Percentiles rank a stretch among this genome's conserved stretches.
phyloP scores from a whole-genome alignment of 2,888 invertebrate genomes.

The Stenichneumon culpator region DNA sequence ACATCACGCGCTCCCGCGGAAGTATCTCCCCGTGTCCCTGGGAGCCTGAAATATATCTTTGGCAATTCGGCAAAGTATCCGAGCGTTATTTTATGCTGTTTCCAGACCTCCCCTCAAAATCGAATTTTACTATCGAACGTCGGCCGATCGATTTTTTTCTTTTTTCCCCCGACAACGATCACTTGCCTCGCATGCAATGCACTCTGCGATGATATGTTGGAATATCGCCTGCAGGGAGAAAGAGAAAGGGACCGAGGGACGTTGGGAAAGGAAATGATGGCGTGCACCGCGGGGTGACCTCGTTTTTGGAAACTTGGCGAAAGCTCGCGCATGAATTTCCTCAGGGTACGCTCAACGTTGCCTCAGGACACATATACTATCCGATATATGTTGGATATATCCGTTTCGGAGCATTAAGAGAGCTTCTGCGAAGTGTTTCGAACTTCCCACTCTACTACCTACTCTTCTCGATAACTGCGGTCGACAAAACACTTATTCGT shows the following conservation, averaged over 20 bases:
- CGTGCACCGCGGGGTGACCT: conserved; percentile 51
- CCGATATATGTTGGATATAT: conserved; percentile 28
- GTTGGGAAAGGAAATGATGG: conserved; percentile 45
- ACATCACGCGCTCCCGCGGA: background rate
- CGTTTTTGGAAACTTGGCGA: conserved; percentile 61
- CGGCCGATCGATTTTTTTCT: background rate
- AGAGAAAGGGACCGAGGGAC: background rate
- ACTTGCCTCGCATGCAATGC: conserved; percentile 22
- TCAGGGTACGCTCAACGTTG: conserved; percentile 55
- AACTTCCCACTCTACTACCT: conserved; percentile 43
- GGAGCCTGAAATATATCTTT: background rate
- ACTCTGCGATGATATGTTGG: conserved; percentile 12
- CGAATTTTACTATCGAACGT: conserved; percentile 1
- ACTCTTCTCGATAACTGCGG: conserved; percentile 36
- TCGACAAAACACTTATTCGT: conserved; percentile 9
- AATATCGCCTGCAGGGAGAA: background rate
- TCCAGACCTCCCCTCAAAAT: background rate
- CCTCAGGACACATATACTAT: conserved; percentile 23
- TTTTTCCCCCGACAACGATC: background rate
- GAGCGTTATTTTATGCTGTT: background rate
- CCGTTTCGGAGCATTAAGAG: conserved; percentile 25
- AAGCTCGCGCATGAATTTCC: conserved; percentile 62
- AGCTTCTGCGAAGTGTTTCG: conserved; percentile 44
- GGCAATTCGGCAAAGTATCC: background rate
- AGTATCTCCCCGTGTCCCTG: background rate